Evolutionary conservation across 2,888 invertebrate species (phyloP).

Genomic region (Ennomos quercinarius): DNA sequence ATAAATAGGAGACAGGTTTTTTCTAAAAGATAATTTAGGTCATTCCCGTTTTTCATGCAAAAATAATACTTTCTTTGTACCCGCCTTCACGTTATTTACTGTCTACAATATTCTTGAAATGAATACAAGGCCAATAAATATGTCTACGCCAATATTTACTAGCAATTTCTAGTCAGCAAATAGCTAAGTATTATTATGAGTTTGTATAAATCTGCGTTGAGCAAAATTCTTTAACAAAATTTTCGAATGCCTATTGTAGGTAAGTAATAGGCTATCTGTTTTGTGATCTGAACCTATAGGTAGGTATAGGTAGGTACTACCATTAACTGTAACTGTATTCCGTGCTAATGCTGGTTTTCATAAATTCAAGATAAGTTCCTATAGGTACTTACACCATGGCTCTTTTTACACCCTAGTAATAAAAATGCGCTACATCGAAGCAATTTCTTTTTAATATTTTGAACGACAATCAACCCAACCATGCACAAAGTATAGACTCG

Average conservation of each 20-base stretch:
- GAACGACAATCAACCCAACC: too few relatives aligned
- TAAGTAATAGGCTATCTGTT: too few relatives aligned
- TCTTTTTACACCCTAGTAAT: too few relatives aligned
- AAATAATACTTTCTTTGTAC: constrained; percentile 30
- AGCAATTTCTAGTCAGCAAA: constrained; percentile 15
- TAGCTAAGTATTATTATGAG: constrained; percentile 4
- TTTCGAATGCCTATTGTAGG: too few relatives aligned
- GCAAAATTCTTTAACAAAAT: background rate
- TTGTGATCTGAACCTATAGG: too few relatives aligned
- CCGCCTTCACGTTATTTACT: constrained; percentile 19
- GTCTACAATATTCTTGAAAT: constrained; percentile 17
- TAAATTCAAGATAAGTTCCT: too few relatives aligned
- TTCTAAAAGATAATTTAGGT: constrained; percentile 36
- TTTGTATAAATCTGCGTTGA: background rate
- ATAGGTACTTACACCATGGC: too few relatives aligned
- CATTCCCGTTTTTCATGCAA: constrained; percentile 34
- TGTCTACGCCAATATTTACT: constrained; percentile 11
- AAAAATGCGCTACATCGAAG: too few relatives aligned
- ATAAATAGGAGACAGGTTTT: constrained; percentile 34
- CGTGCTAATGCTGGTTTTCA: too few relatives aligned
- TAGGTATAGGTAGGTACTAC: too few relatives aligned
- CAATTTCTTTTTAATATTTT: too few relatives aligned
- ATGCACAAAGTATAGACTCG: constrained; percentile 12
- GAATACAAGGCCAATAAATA: constrained; percentile 21
- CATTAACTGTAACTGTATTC: too few relatives aligned